Evolutionary conservation across 2,888 invertebrate genomes (phyloP).

Genomic region (Rhamphomyia laevipes): DNA sequence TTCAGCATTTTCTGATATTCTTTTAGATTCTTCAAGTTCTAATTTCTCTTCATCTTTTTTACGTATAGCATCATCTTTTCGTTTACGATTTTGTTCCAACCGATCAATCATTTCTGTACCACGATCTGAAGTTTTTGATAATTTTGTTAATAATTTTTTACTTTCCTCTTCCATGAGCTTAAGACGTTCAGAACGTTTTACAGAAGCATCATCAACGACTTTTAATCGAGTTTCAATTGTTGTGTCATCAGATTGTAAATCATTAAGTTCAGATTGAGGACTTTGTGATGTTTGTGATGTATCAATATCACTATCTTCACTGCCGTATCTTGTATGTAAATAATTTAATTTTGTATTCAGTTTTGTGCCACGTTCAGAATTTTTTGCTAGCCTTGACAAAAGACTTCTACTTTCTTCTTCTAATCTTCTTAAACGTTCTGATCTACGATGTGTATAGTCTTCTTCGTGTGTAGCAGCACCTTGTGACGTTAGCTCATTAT

Average conservation of each 20-base stretch:
- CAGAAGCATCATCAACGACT: slow-evolving; percentile 28
- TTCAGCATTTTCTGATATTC: neutral
- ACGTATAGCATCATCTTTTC: neutral
- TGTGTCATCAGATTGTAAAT: slow-evolving; percentile 9
- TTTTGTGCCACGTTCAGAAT: slow-evolving; percentile 23
- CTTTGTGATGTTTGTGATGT: too few species aligned
- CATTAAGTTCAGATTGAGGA: neutral
- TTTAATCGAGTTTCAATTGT: slow-evolving; percentile 26
- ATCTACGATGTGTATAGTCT: slow-evolving; percentile 13
- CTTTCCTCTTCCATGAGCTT: slow-evolving; percentile 67
- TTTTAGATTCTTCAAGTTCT: neutral
- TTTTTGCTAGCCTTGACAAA: slow-evolving; percentile 35
- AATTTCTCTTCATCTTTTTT: neutral
- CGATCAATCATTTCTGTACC: slow-evolving; percentile 30
- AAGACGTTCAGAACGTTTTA: slow-evolving; percentile 26
- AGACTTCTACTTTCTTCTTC: slow-evolving; percentile 72
- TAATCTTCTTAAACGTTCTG: slow-evolving; percentile 40
- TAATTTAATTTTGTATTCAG: slow-evolving; percentile 25
- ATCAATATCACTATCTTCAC: slow-evolving; percentile 7
- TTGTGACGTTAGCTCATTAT: neutral
- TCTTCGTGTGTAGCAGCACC: slow-evolving; percentile 5
- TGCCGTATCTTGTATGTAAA: slow-evolving; percentile 26
- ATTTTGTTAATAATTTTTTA: slow-evolving; percentile 47
- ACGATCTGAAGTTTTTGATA: slow-evolving; percentile 28
- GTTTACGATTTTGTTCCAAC: slow-evolving; percentile 22